Evolutionary conservation across 2,113 vertebrate genomes (phyloP).

Genomic region (Noturus placidus): DNA sequence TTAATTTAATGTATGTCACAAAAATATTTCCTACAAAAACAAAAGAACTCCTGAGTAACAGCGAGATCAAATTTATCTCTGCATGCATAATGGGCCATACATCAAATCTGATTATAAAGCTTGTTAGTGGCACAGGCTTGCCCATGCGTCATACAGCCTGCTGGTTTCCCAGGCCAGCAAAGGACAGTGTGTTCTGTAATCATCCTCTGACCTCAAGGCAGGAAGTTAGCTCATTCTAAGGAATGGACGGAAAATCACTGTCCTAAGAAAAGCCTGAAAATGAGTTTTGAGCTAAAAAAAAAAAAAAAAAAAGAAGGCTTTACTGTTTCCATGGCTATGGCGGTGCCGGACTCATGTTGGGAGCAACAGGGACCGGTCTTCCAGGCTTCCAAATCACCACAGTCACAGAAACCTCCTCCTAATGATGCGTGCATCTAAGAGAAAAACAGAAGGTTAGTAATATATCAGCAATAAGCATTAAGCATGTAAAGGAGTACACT

Average conservation of each 20-base stretch:
- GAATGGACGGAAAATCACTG: constrained; percentile 44
- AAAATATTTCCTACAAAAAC: background rate
- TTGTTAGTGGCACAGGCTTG: constrained; percentile 37
- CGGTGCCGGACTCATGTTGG: constrained; percentile 82
- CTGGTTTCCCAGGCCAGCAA: constrained; percentile 48
- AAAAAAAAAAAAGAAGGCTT: constrained; percentile 63
- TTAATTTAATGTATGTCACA: background rate
- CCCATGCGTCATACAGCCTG: constrained; percentile 47
- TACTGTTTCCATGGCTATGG: constrained; percentile 82
- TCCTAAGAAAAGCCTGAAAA: constrained; percentile 46
- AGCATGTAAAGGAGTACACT: background rate
- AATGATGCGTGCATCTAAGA: constrained; percentile 94
- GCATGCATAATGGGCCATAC: background rate
- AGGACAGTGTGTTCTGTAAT: constrained; percentile 16
- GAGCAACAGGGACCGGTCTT: constrained; percentile 90
- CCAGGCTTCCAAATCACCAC: constrained; percentile 95
- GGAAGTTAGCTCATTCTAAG: constrained; percentile 63
- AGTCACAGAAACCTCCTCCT: constrained; percentile 97
- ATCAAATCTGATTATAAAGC: constrained; percentile 25
- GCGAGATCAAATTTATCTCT: background rate
- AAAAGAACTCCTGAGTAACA: background rate
- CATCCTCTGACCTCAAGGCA: constrained; percentile 50
- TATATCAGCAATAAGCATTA: background rate
- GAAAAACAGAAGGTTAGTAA: background rate
- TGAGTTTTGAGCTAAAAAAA: constrained; percentile 53